Percentiles rank a stretch among this genome's conserved stretches.
These are phyloP conservation scores for Ylistrum balloti DNA, from an alignment of 1,140 invertebrate species.

Conservation along the genomic window DNA sequence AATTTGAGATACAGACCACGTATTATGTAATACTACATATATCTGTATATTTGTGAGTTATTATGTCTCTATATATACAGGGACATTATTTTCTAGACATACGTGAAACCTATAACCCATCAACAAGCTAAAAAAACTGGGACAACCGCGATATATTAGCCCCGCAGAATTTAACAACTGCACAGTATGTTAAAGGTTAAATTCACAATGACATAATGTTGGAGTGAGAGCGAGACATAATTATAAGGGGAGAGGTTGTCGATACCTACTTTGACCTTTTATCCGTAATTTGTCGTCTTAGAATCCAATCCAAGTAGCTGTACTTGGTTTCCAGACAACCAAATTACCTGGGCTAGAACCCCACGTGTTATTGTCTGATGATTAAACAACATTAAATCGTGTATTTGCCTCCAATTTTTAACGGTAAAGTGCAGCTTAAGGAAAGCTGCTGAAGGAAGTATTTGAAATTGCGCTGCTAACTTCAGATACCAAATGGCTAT, in stretches of 20 bases:
- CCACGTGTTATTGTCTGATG: not conserved
- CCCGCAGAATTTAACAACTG: too few species aligned
- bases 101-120: too few species aligned
- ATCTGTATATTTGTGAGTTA: not conserved
- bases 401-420: not conserved
- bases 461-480: not conserved
- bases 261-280: not conserved
- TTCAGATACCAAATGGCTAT: not conserved
- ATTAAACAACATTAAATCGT: constrained; percentile 25
- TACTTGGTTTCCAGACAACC: not conserved
- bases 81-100: too few species aligned
- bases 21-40: too few species aligned
- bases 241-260: not conserved
- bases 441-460: not conserved
- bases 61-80: too few species aligned
- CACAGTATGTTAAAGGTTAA: too few species aligned
- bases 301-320: not conserved
- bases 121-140: too few species aligned
- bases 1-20: too few species aligned
- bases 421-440: not conserved
- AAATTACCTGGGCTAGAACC: not conserved
- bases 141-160: too few species aligned
- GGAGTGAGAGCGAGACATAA: too few species aligned
- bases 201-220: too few species aligned
- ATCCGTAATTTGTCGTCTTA: not conserved